Percentiles rank a stretch among this genome's conserved stretches.
These are phyloP conservation scores for Periophthalmus modestus DNA, from an alignment of 2,113 vertebrate genomes.

Conservation along the genomic window DNA sequence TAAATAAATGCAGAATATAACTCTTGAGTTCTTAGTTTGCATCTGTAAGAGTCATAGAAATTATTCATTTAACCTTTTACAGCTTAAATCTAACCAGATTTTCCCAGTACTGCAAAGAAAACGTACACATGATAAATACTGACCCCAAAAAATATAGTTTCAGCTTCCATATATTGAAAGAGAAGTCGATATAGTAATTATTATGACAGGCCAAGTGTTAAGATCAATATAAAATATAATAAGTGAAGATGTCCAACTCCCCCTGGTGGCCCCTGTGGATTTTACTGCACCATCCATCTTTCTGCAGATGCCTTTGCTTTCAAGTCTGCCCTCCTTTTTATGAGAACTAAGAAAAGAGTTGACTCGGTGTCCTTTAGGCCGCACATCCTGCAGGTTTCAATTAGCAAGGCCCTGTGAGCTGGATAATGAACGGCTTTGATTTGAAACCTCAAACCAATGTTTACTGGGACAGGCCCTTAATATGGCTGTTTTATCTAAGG, in stretches of 20 bases:
- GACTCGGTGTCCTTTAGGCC: constrained; percentile 37
- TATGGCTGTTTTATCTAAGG: not conserved
- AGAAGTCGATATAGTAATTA: too few species aligned
- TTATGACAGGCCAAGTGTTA: constrained; percentile 25
- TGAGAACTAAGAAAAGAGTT: constrained; percentile 19
- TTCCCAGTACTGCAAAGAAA: too few species aligned
- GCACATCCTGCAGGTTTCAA: constrained; percentile 55
- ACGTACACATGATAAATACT: too few species aligned
- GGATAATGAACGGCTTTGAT: constrained; percentile 61
- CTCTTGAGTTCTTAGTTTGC: too few species aligned
- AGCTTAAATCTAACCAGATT: too few species aligned
- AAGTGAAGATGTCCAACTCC: constrained; percentile 28
- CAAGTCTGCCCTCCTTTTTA: constrained; percentile 23
- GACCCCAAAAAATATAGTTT: too few species aligned
- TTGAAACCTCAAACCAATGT: constrained; percentile 49
- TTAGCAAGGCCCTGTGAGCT: constrained; percentile 59
- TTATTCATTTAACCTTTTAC: too few species aligned
- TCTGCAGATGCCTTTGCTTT: constrained; percentile 23
- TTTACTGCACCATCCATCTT: constrained; percentile 48
- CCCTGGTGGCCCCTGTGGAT: constrained; percentile 45
- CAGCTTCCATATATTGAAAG: too few species aligned
- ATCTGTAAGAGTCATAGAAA: too few species aligned
- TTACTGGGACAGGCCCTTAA: not conserved
- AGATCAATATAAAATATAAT: constrained; percentile 38
- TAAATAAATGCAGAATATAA: too few species aligned